Base-by-base conservation (phyloP, 2,113 vertebrate genomes). In the Nanger granti region DNA sequence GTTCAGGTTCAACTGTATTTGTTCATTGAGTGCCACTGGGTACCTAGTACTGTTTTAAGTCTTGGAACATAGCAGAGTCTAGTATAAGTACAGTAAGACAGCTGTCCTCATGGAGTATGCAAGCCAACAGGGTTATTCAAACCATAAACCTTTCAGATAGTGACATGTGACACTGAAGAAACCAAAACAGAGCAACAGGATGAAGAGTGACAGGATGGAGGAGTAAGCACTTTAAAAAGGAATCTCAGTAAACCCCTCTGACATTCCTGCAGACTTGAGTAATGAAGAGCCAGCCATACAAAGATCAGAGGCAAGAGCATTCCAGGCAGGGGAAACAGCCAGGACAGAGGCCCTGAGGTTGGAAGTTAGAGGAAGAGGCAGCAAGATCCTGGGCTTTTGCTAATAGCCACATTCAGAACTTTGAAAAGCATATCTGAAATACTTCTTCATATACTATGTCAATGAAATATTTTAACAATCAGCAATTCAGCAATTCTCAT, bases 331-430 rank as follows among this genome's bases (percentile, higher is more conserved):
- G 52, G 95, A 82, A 95, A 93, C 11, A 59, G 92, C 26, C 59
- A 90, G 69, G 87, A 82, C 95, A 97, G 96, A 96, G 94, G 80
- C 62, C 87, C 90, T 52, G 93, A 93, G 96, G 97, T 54, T 87
- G 60, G n/a, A 59, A 54, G 41, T 94, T 60, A 90, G 64, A 88
- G 55, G 62, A 91, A 97, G 90, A 91, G 44, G 55, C 76, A 62
- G 83, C 64, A 60, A 82, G 62, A 89, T 64, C 4, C 4, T 52
- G 44, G 52, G 28, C 7, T 22, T 91, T 62, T 82, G 79, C 55
- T 31, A 59, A 64, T 73, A 94, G 79, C 31, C 28, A 24, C 54
- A 31, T 41, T 90, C 26, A 79, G 66, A 76, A 87, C 62, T 80
- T 84, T 7, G 55, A 89, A 94, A 94, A 85, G 59, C 15, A 34